Base-by-base conservation (phyloP, 2,797 vertebrate genomes). In the Caiman crocodilus region DNA sequence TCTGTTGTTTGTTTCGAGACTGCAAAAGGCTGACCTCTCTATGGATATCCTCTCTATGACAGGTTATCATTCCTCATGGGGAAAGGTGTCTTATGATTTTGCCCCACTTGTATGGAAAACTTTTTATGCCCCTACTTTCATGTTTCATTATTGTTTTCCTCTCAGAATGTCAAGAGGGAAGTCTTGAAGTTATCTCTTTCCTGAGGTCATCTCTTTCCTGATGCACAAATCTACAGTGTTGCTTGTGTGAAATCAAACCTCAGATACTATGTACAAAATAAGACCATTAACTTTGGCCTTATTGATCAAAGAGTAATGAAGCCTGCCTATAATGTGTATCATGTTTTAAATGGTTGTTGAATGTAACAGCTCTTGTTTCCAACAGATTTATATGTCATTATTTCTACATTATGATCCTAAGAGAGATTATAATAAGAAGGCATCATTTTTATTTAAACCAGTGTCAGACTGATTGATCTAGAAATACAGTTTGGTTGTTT, bases 391-490 rank as follows among this genome's bases (percentile, higher is more conserved):
- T 88, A 82, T 89, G 82, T 58, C 63, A 35, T 81, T 90, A 82
- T n/a, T 91, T 64, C 79, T 79, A 21, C 91, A 23, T 79, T 3
- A 26, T 74, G 78, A 90, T 93, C 83, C 82, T 81, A 84, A 94
- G 76, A 94, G 59, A 77, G 65, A 63, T n/a, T 90, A 21, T 86
- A 69, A 58, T 90, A 74, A 95, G 79, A 89, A 84, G 86, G 80
- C 80, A 90, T 79, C 4, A 56, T 91, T 96, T 91, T 80, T 59
- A 57, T 93, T 96, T 90, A 91, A 90, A 94, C 64, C 74, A 25
- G 18, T 90, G 73, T 58, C 90, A 95, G 79, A 55, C 81, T 93
- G 91, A 96, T 95, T 94, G 90, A 96, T 96, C 86, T 94, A 88
- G 89, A 91, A 89, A 61, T 94, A 21, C 88, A 64, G 18, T 5